Percentiles rank a stretch among this genome's conserved stretches.
Evolutionary conservation across 2,888 invertebrate genomes (phyloP).

Genomic region (Heliconius hortense): DNA sequence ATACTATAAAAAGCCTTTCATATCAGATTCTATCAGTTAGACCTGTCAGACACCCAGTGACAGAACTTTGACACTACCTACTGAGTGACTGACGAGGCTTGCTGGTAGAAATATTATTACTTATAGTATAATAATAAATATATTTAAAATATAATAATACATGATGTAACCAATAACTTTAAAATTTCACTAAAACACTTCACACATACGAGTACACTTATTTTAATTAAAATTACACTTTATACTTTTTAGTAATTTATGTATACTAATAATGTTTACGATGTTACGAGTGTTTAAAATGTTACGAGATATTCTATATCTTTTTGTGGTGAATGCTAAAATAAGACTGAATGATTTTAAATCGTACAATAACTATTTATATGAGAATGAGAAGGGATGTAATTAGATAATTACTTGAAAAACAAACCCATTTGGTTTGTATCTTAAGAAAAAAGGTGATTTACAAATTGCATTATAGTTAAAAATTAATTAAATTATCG

Average conservation of each 20-base stretch:
- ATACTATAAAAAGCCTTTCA: background rate
- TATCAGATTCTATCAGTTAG: constrained; percentile 5
- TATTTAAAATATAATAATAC: background rate
- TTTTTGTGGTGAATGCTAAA: background rate
- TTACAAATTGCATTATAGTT: constrained; percentile 12
- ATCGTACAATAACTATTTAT: background rate
- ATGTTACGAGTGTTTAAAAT: too few relatives aligned
- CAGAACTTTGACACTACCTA: constrained; percentile 45
- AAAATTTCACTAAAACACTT: constrained; percentile 1
- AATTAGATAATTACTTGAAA: constrained; percentile 10
- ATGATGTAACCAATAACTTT: background rate
- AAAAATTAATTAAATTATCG: background rate
- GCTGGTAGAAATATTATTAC: constrained; percentile 10
- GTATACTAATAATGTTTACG: background rate
- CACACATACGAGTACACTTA: background rate
- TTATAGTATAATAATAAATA: background rate
- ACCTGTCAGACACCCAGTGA: constrained; percentile 53
- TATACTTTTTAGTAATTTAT: background rate
- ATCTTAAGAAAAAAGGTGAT: constrained; percentile 1
- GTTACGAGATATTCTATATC: background rate
- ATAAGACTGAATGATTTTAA: background rate
- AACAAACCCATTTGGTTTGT: background rate
- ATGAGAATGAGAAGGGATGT: background rate
- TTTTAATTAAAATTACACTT: background rate
- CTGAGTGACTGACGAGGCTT: constrained; percentile 38